phyloP scores from a whole-genome alignment of 2,888 invertebrate species.

The Amiota minor region DNA sequence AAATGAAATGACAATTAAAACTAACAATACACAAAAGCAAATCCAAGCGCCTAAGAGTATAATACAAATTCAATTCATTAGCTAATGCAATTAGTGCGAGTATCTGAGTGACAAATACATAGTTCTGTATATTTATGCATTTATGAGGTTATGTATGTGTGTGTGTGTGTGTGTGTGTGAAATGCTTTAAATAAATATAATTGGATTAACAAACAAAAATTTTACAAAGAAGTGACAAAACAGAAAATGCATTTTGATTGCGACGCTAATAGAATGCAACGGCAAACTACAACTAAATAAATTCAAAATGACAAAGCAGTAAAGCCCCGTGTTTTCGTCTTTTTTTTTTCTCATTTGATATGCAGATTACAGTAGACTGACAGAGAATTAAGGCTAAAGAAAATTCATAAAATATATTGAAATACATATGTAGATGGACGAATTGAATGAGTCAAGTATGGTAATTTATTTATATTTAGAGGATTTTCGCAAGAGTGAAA shows the following conservation, averaged over 20 bases:
- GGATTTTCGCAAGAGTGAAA: conserved; percentile 35
- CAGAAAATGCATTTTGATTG: background rate
- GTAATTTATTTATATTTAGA: conserved; percentile 56
- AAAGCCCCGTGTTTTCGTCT: background rate
- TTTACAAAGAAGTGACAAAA: conserved; percentile 7
- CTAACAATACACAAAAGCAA: conserved; percentile 26
- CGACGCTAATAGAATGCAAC: conserved; percentile 43
- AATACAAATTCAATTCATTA: conserved; percentile 60
- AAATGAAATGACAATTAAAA: conserved; percentile 1
- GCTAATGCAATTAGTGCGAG: conserved; percentile 54
- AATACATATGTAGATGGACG: background rate
- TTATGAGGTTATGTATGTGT: background rate
- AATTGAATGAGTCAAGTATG: conserved; percentile 24
- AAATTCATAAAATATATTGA: no score
- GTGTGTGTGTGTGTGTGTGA: conserved; percentile 6
- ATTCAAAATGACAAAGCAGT: conserved; percentile 1
- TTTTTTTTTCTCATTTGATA: conserved; percentile 13
- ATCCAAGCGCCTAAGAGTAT: conserved; percentile 46
- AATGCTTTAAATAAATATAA: conserved; percentile 40
- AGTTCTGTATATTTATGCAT: no score
- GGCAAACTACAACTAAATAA: conserved; percentile 37
- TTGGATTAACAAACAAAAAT: conserved; percentile 49
- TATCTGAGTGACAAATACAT: background rate
- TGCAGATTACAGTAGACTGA: conserved; percentile 6
- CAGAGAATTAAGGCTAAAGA: background rate